Conservation (phyloP, 2,113 vertebrate species). For the Dicentrarchus labrax region DNA sequence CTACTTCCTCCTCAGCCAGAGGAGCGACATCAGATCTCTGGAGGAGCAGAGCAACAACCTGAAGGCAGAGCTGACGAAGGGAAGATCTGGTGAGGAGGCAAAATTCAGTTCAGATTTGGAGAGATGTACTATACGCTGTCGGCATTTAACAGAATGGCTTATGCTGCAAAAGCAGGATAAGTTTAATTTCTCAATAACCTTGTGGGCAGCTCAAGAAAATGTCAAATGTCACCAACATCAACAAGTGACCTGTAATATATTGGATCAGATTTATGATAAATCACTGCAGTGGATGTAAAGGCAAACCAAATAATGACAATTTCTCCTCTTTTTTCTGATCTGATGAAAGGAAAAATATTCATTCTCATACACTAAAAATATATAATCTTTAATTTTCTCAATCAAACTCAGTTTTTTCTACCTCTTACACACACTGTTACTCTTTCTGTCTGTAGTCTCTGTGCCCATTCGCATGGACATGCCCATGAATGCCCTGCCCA, state of each 20-base stretch:
- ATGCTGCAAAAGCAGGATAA: no score
- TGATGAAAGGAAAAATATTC: no score
- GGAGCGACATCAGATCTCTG: constrained; percentile 70
- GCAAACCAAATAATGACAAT: no score
- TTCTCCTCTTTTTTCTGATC: no score
- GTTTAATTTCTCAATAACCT: background rate
- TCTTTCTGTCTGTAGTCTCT: constrained; percentile 28
- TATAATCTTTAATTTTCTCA: background rate
- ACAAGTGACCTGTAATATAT: background rate
- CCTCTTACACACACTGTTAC: background rate
- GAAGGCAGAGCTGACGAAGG: constrained; percentile 33
- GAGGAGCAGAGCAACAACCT: constrained; percentile 56
- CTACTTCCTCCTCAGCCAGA: constrained; percentile 80
- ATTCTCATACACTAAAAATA: no score
- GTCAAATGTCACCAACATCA: background rate
- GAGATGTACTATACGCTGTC: background rate
- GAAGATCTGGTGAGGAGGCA: constrained; percentile 55
- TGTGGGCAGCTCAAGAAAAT: background rate
- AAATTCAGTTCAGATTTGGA: background rate
- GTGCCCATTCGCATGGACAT: constrained; percentile 32
- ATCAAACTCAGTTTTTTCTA: background rate
- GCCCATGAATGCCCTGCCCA: constrained; percentile 27
- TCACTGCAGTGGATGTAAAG: no score
- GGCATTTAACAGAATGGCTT: background rate
- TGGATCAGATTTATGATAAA: no score